Conservation (phyloP, 2,797 vertebrate species). For the Acrossocheilus wenchowensis region DNA sequence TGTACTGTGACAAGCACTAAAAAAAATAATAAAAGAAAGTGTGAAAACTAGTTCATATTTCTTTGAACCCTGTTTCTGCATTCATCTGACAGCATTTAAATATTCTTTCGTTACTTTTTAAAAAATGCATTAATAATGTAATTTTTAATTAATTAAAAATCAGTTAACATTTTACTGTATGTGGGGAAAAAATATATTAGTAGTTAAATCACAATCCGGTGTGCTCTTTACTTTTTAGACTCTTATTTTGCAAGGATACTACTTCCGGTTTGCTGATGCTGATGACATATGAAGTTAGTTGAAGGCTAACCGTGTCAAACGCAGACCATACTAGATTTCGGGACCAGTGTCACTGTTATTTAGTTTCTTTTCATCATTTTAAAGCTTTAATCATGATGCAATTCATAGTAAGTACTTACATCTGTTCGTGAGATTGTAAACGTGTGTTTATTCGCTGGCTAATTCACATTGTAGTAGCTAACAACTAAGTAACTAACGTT, state of each 20-base stretch:
- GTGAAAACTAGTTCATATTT: not conserved
- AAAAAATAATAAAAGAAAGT: slow-evolving; percentile 2
- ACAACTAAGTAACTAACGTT: not conserved
- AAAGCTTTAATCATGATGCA: slow-evolving; percentile 72
- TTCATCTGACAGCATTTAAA: not conserved
- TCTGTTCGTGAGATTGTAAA: not conserved
- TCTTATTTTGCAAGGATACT: not conserved
- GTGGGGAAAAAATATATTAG: not conserved
- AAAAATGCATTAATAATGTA: not conserved
- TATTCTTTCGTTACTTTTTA: not conserved
- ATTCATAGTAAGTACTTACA: slow-evolving; percentile 75
- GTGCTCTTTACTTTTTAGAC: not conserved
- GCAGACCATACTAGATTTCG: not conserved
- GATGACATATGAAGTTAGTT: slow-evolving; percentile 1
- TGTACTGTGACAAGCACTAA: slow-evolving; percentile 23
- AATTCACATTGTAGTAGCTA: not conserved
- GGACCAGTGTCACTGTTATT: not conserved
- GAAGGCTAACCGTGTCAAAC: slow-evolving; percentile 24
- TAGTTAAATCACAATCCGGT: not conserved
- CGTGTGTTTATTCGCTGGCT: slow-evolving; percentile 17
- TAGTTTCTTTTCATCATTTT: not conserved
- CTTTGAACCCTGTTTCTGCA: not conserved
- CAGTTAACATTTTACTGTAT: too few species aligned
- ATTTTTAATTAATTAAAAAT: too few species aligned
- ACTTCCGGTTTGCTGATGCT: not conserved